Evolutionary conservation across 2,888 invertebrate genomes (phyloP).

Genomic region (Plemyria rubiginata): DNA sequence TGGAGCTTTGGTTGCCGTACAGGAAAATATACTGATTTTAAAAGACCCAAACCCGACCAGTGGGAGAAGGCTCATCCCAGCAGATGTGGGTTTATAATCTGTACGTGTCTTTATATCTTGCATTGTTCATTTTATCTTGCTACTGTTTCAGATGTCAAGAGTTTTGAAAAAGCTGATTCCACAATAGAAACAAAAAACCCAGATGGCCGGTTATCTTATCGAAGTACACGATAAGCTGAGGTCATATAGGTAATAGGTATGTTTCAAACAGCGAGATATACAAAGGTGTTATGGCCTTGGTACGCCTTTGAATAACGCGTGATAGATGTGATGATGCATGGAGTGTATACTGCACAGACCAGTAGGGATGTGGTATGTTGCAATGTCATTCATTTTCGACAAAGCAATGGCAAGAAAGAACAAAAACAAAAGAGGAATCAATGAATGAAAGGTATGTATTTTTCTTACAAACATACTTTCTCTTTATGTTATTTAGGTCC

Average conservation of each 20-base stretch:
- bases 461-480: too few relatives aligned
- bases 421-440: too few relatives aligned
- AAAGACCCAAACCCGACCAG: too few relatives aligned
- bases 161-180: background rate
- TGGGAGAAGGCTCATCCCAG: too few relatives aligned
- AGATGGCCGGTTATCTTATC: constrained; percentile 36
- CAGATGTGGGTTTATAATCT: too few relatives aligned
- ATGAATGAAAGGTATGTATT: too few relatives aligned
- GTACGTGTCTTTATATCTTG: too few relatives aligned
- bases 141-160: background rate
- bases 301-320: constrained; percentile 4
- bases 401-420: background rate
- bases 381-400: background rate
- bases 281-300: constrained; percentile 32
- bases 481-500: too few relatives aligned
- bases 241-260: too few relatives aligned
- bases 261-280: background rate
- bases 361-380: background rate
- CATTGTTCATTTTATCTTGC: background rate
- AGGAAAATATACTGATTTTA: too few relatives aligned
- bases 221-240: constrained; percentile 34
- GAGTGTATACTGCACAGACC: too few relatives aligned
- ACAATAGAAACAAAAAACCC: constrained; percentile 16
- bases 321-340: constrained; percentile 6
- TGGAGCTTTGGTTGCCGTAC: too few relatives aligned